Evolutionary conservation across 2,888 invertebrate genomes (phyloP), one percentile per base, ranked within the genome.

Genomic region (Andrena minutula): DNA sequence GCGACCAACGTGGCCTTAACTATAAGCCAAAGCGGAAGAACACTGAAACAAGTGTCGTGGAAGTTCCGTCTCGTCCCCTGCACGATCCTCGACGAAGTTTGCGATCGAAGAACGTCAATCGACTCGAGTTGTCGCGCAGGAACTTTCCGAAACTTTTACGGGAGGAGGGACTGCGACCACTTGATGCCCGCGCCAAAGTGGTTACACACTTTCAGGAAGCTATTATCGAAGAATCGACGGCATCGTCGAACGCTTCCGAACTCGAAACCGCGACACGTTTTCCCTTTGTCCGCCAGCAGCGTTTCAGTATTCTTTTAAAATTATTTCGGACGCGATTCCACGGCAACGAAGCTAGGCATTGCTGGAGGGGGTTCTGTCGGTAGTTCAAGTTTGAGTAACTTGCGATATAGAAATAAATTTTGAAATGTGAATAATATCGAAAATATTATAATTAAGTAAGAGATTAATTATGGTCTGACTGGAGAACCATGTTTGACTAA

Each of bases 131-230:
- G 76, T 74, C 70, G 60, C 69, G 35, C 68, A 71, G 61, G 68
- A 83, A 81, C 80, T 83, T 83, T 78, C n/a, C 53, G 63, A 60
- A 79, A 85, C 61, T 87, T 88, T 73, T 60, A 75, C 71, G 28
- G 51, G 30, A 28, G 65, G 66, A 66, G 76, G 56, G 78, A 65
- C 75, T 70, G 85, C 83, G 85, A 82, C 75, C 83, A 81, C 80
- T 83, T 81, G 85, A 81, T 83, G 78, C 81, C 78, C 81, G 75
- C 82, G 75, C 86, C 80, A 75, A 86, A 90, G 88, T 87, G 86
- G 88, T 87, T 86, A 84, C 88, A 88, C 86, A 84, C 88, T 88
- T 88, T 86, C 74, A 82, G 80, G 72, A 84, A 86, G 83, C 86
- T 86, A 88, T 89, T 87, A 86, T 85, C 89, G 84, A 68, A 51